Base-by-base conservation (phyloP, 2,888 invertebrate species). In the Mayetiola destructor region DNA sequence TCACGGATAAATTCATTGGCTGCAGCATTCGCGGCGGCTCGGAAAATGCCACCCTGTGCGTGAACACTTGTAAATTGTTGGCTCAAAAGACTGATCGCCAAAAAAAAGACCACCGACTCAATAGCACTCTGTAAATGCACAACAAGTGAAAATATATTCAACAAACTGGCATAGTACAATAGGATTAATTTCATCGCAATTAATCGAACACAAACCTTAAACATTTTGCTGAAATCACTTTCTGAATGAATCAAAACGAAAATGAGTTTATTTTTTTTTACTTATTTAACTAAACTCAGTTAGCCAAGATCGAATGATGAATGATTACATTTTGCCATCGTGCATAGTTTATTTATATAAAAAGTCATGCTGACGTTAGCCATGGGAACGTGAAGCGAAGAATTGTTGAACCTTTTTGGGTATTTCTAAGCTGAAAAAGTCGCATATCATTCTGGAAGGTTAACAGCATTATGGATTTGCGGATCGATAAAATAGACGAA, bases 161-260 rank as follows among this genome's bases (percentile, higher is more conserved):
- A 4, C n/a, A 12, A 37, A 37, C 36, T 36, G 36, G 12, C 12
- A 36, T 8, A 36, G 5, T 4, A 36, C 12, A 36, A 8, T 36
- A 8, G 14, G 6, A 3, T 8, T 4, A 36, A 8, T 36, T 36
- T 36, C 36, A 36, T 12, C n/a, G 3, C n/a, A 3, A 14, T 36
- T n/a, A n/a, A n/a, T n/a, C n/a, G 23, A 42, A 8, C 21, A 12
- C 42, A 42, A 42, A 42, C 42, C 42, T 42, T 42, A 42, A 42
- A 23, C 42, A 42, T 42, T 21, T 42, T 42, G 42, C 4, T 37
- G 14, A 6, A 14, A 37, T n/a, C 4, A 37, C 12, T 9, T 9
- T 37, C n/a, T 37, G n/a, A 37, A 37, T 32, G 8, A 32, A 32
- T 10, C 10, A 10, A 32, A 6, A 32, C 10, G 10, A 32, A 32